Conservation (phyloP, 2,888 invertebrate species). For the Cheilosia grossa region DNA sequence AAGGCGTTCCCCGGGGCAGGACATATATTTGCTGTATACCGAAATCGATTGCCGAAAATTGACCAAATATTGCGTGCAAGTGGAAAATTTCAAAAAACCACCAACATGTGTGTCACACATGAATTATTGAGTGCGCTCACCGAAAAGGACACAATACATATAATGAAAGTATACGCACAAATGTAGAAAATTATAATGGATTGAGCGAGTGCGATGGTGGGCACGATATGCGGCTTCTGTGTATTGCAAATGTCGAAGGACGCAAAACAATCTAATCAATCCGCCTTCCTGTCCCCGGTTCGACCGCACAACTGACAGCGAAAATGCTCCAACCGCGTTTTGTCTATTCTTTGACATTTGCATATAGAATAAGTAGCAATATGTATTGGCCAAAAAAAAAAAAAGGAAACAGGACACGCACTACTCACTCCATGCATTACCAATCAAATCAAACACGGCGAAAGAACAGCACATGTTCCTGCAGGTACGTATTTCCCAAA, state of each 20-base stretch:
- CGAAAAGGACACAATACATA: slow-evolving; percentile 38
- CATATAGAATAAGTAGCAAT: slow-evolving; percentile 18
- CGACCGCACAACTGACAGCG: slow-evolving; percentile 20
- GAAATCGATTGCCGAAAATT: slow-evolving; percentile 75
- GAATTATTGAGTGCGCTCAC: slow-evolving; percentile 74
- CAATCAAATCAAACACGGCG: slow-evolving; percentile 60
- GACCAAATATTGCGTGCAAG: slow-evolving; percentile 72
- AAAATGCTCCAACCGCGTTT: slow-evolving; percentile 24
- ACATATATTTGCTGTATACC: slow-evolving; percentile 49
- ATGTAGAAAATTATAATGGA: slow-evolving; percentile 58
- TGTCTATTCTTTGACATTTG: slow-evolving; percentile 51
- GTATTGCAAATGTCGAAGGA: slow-evolving; percentile 65
- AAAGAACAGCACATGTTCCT: slow-evolving; percentile 11
- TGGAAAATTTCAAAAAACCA: slow-evolving; percentile 58
- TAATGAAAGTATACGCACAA: slow-evolving; percentile 64
- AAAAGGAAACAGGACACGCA: slow-evolving; percentile 51
- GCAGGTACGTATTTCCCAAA: slow-evolving; percentile 20
- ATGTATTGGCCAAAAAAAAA: slow-evolving; percentile 60
- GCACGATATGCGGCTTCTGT: slow-evolving; percentile 56
- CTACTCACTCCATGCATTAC: slow-evolving; percentile 30
- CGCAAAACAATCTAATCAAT: slow-evolving; percentile 63
- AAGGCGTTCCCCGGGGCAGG: slow-evolving; percentile 31
- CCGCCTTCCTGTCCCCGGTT: slow-evolving; percentile 25
- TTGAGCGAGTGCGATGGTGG: slow-evolving; percentile 61
- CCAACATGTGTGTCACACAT: slow-evolving; percentile 77